Evolutionary conservation across 2,888 invertebrate species (phyloP).

Genomic region (Yponomeuta plumbellus): DNA sequence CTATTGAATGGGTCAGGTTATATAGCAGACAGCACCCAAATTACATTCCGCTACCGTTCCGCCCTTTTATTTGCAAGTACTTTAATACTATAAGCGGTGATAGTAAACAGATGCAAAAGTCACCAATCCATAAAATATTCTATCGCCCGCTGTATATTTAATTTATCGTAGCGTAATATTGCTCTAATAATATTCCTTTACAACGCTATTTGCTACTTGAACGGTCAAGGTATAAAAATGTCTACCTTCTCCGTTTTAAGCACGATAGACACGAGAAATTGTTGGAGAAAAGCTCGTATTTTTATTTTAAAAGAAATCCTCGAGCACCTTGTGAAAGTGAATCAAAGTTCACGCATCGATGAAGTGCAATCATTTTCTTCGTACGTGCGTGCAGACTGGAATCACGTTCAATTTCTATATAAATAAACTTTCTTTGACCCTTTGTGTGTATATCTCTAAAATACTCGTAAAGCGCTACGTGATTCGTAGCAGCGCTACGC

Average conservation of each 20-base stretch:
- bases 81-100: no score
- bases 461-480: neutral
- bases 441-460: neutral
- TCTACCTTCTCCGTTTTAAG: neutral
- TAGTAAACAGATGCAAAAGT: no score
- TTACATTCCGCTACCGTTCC: no score
- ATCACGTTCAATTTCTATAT: neutral
- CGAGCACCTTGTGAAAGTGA: neutral
- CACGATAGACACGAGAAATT: neutral
- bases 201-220: neutral
- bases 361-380: constrained; percentile 1
- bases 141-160: neutral
- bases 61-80: no score
- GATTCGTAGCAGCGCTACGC: constrained; percentile 1
- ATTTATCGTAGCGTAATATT: neutral
- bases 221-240: neutral
- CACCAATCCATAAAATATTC: no score
- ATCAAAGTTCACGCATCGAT: constrained; percentile 1
- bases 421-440: neutral
- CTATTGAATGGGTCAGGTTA: no score
- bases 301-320: neutral
- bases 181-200: constrained; percentile 16
- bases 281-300: neutral
- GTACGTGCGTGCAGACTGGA: neutral
- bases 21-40: no score